Percentiles rank a stretch among this genome's conserved stretches.
Conservation (phyloP, 2,888 invertebrate genomes). For the Trachelus stipa region DNA sequence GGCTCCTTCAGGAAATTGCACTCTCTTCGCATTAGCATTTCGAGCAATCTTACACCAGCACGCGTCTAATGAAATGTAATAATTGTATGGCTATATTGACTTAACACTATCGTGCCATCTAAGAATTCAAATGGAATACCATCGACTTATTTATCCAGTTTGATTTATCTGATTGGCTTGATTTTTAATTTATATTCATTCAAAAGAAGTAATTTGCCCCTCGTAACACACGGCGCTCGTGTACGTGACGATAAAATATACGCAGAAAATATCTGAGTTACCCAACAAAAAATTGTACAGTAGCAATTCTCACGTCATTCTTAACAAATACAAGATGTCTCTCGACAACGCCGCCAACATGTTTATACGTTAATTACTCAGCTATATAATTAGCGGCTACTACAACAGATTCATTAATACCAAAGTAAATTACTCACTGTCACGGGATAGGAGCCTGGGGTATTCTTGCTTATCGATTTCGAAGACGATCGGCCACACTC, state of each 20-base stretch:
- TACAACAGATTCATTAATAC: background rate
- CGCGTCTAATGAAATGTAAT: background rate
- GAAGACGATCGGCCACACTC: background rate
- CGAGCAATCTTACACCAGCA: slow-evolving; percentile 20
- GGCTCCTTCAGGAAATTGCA: slow-evolving; percentile 56
- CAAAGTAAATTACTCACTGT: background rate
- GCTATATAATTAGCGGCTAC: background rate
- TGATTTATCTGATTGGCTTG: background rate
- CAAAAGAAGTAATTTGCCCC: background rate
- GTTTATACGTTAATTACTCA: background rate
- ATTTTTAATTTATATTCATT: background rate
- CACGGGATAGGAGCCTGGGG: background rate
- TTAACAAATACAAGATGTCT: background rate
- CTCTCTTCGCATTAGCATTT: slow-evolving; percentile 47
- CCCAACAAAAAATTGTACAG: background rate
- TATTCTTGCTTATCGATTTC: background rate
- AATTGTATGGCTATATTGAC: background rate
- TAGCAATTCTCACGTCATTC: background rate
- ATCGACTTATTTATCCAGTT: background rate
- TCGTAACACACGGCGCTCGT: background rate
- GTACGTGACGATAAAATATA: background rate
- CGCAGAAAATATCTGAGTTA: background rate
- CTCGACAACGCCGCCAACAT: background rate
- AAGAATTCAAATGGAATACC: background rate
- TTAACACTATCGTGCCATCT: background rate